phyloP scores from a whole-genome alignment of 2,113 vertebrate species.

The Taxidea taxus region DNA sequence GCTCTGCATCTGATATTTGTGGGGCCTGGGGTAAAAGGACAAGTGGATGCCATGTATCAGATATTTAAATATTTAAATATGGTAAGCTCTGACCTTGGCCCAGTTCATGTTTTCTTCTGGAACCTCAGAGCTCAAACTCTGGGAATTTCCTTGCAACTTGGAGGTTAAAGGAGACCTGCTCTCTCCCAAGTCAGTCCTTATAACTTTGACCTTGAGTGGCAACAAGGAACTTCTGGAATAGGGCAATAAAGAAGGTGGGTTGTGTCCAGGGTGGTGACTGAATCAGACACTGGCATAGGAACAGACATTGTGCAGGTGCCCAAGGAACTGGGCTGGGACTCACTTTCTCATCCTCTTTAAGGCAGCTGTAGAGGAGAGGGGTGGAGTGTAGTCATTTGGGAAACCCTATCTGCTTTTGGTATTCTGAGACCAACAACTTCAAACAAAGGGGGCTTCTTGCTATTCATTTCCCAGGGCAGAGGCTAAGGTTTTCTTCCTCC shows the following conservation, averaged over 20 bases:
- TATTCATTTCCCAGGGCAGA: not conserved
- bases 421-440: not conserved
- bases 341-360: not conserved
- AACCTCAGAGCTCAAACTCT: rapidly evolving
- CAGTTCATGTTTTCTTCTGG: not conserved
- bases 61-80: not conserved
- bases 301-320: not conserved
- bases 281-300: not conserved
- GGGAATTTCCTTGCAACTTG: not conserved
- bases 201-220: not conserved
- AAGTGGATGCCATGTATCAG: not conserved
- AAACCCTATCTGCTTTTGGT: not conserved
- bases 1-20: not conserved
- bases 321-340: not conserved
- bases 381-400: not conserved
- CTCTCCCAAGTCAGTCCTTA: not conserved
- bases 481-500: not conserved
- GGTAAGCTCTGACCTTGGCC: not conserved
- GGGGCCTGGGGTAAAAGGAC: not conserved
- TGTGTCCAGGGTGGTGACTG: not conserved
- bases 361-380: not conserved
- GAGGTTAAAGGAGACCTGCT: not conserved
- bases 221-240: not conserved
- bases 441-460: not conserved
- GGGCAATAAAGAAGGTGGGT: not conserved